Evolutionary conservation across 2,113 vertebrate genomes (phyloP), one percentile per base, ranked within the genome.

Genomic region (Nerophis lumbriciformis): DNA sequence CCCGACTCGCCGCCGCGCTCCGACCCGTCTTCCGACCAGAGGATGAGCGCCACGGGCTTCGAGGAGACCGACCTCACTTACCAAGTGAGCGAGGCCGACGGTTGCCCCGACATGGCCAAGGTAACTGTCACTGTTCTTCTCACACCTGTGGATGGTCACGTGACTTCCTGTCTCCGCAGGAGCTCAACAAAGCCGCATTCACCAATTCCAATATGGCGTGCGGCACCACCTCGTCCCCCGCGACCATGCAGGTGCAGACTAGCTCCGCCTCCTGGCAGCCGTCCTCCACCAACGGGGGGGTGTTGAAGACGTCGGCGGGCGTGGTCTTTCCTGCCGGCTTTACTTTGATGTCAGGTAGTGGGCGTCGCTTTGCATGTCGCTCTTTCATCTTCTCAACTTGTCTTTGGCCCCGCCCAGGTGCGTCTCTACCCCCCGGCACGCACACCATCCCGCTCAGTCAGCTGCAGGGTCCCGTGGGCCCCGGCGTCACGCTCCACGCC

Each of bases 61-160:
- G 94, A 98, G 86, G 96, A 98, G 88, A 96, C 96, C 0, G 96
- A 98, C 86, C 95, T 98, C 88, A 94, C 92, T 66, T 98, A 98
- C 86, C 96, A 98, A 86, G 95, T 98, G 88, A 93, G 93, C 0
- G 95, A 98, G 79, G 92, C 92, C 0, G 95, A 98, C 77, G 92
- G 93, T 84, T 90, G 0, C 91, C 85, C 92, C 0, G 95, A 94
- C 54, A 92, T 92, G 51, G 87, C 92, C 66, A 98, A 98, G 96
- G 95, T 97, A 75, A 94, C 19, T 1, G 19, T 19, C 19, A 19
- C 19, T 19, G 19, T 19, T 19, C 19, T 19, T 19, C 19, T 28
- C 28, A 28, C 28, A 28, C 28, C 28, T 28, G 28, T 28, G 4
- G 1, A 28, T 28, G 28, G 28, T 36, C 14, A 36, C 48, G 19